These are phyloP conservation scores for Drosophila sp. DNA, from an alignment of 1,140 invertebrate species.

Conservation along the genomic window DNA sequence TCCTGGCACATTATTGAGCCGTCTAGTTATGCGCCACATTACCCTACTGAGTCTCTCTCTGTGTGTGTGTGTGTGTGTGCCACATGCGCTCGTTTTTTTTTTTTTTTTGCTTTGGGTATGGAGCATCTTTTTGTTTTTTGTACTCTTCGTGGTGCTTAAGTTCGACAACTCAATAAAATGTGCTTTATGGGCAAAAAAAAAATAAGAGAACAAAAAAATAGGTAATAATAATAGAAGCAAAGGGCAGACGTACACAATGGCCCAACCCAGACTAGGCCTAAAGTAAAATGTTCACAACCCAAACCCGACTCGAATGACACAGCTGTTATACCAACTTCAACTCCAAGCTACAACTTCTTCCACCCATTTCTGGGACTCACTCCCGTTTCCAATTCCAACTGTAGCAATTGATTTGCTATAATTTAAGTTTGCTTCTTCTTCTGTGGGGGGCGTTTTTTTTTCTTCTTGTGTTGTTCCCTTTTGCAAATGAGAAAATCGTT, in stretches of 20 bases:
- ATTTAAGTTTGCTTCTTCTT: constrained; percentile 67
- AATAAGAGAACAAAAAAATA: constrained; percentile 32
- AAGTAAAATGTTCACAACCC: not conserved
- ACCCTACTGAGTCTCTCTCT: constrained; percentile 43
- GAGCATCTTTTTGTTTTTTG: constrained; percentile 21
- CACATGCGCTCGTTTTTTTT: constrained; percentile 45
- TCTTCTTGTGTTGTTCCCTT: constrained; percentile 29
- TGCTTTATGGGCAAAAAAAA: constrained; percentile 76
- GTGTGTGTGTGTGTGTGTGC: not conserved
- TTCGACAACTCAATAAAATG: constrained; percentile 83
- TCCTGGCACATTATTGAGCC: constrained; percentile 70
- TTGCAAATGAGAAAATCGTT: constrained; percentile 76
- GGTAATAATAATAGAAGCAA: constrained; percentile 53
- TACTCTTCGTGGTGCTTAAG: constrained; percentile 73
- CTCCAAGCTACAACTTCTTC: not conserved
- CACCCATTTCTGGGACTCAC: not conserved
- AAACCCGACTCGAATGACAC: constrained; percentile 16
- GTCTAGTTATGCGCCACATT: constrained; percentile 74
- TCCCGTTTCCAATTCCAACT: not conserved
- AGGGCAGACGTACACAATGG: constrained; percentile 25
- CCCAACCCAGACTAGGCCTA: constrained; percentile 39
- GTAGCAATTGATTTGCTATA: constrained; percentile 81
- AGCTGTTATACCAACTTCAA: constrained; percentile 41
- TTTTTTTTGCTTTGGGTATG: constrained; percentile 31
- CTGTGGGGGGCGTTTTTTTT: not conserved